Base-by-base conservation (phyloP, 1,140 invertebrate genomes). In the Temnothorax nylanderi region DNA sequence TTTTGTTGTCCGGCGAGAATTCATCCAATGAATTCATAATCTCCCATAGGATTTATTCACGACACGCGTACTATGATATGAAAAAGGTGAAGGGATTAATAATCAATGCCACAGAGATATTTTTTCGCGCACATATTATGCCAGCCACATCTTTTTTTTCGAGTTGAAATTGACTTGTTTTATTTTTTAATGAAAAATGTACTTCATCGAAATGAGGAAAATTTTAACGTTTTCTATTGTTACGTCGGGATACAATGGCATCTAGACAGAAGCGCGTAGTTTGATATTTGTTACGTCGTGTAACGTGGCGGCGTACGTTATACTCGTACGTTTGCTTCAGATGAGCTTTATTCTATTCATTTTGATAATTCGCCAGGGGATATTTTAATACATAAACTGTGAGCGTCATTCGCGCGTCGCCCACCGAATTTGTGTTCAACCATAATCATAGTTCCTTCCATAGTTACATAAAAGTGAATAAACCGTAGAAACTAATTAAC, bases 291-390 rank as follows among this genome's bases (percentile, higher is more conserved):
- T 72, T 32, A 82, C 41, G 69, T 21, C 69, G 44, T 75, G 41
- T 84, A 62, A 75, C 69, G 13, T 32, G 32, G 18, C 41, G 32
- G 18, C 41, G 41, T 84, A 44, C 41, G 49, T 74, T 60, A 47
- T 74, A 26, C 26, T 26, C 26, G 26, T 26, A 62, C 58, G 54
- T 84, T 71, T 84, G 54, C 41, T n/a, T 47, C 80, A 44, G 72
- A 84, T 74, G 67, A 82, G 67, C 41, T 60, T 67, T 21, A 71
- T 82, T 74, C 56, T 84, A 75, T 75, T 84, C 80, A 49, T 84
- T 84, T 75, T 74, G 80, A 84, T 34, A 44, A 84, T 75, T 47
- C 80, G 71, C 65, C 80, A 84, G 69, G 37, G 69, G 41, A 84
- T 84, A 75, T 84, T 84, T 84, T 49, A 84, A 60, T 34, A 71